These are phyloP conservation scores for Gila robusta DNA, from an alignment of 2,797 vertebrate genomes.

Conservation along the genomic window DNA sequence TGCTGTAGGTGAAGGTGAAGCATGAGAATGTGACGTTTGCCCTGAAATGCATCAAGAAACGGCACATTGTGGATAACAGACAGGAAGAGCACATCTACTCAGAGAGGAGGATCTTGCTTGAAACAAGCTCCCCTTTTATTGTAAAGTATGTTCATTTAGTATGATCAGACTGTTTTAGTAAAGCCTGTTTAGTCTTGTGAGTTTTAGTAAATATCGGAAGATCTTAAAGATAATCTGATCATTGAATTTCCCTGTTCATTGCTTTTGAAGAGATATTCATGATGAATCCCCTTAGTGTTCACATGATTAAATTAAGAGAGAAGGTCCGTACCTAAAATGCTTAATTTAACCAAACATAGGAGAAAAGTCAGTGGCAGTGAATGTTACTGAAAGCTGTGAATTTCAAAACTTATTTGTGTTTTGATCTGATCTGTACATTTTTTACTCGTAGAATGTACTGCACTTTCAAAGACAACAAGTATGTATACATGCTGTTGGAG, in stretches of 20 bases:
- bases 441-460: conserved; percentile 75
- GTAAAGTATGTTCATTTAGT: conserved; percentile 83
- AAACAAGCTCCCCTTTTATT: conserved; percentile 88
- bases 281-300: neutral
- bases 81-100: conserved; percentile 95
- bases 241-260: neutral
- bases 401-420: neutral
- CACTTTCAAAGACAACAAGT: conserved; percentile 93
- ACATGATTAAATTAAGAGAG: neutral
- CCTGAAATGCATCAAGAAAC: conserved; percentile 94
- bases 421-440: conserved; percentile 18
- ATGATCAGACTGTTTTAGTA: neutral
- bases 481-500: conserved; percentile 95
- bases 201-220: neutral
- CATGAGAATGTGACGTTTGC: conserved; percentile 88
- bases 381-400: neutral
- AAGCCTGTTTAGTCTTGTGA: conserved; percentile 8
- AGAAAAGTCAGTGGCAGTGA: neutral
- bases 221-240: neutral
- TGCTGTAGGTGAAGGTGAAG: conserved; percentile 88
- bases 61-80: conserved; percentile 90
- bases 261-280: neutral
- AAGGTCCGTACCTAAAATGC: neutral
- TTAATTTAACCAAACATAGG: neutral
- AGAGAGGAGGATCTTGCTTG: conserved; percentile 89